A percentile compares a stretch with the other conserved stretches of the same genome.
Evolutionary conservation across 2,113 vertebrate genomes (phyloP).

Genomic region (Apodemus sylvaticus): DNA sequence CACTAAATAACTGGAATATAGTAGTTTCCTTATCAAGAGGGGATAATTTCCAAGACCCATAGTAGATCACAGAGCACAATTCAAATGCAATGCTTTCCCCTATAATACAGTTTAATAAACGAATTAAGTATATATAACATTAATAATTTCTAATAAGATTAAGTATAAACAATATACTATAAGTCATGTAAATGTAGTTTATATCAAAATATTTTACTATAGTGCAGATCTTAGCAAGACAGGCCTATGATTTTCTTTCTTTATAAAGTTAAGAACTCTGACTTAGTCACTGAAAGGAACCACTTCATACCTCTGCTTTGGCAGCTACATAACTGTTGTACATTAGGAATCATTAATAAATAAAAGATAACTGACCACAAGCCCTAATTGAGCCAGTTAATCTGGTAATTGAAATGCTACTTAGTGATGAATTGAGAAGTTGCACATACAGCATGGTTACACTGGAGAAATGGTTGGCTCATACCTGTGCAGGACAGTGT

Average conservation of each 20-base stretch:
- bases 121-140: neutral
- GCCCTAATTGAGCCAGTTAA: neutral
- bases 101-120: neutral
- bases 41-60: neutral
- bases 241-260: neutral
- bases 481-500: neutral
- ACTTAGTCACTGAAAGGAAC: neutral
- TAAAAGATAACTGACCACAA: neutral
- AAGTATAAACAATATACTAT: neutral
- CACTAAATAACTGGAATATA: neutral
- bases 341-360: neutral
- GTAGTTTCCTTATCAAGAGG: neutral
- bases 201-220: neutral
- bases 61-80: neutral
- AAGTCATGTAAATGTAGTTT: neutral
- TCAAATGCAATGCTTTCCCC: neutral
- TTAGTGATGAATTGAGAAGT: neutral
- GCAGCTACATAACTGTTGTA: neutral
- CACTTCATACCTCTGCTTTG: neutral
- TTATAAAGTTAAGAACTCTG: neutral
- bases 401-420: neutral
- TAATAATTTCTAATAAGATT: neutral
- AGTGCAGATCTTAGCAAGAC: neutral
- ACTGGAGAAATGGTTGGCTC: neutral
- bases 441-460: neutral